phyloP scores from a whole-genome alignment of 2,888 invertebrate species.

The Acanthosepion esculentum region DNA sequence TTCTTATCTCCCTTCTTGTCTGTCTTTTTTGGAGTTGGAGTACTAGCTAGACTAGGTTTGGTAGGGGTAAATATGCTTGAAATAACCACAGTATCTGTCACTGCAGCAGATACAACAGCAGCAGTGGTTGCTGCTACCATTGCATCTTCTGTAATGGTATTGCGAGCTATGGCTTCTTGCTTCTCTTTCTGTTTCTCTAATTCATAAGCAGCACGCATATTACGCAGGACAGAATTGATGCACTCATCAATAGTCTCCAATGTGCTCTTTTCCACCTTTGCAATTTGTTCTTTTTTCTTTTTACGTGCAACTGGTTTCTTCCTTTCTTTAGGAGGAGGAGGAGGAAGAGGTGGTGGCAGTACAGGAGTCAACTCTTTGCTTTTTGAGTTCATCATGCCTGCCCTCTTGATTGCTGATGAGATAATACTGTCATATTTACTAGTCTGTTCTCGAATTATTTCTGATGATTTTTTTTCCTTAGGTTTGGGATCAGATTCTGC shows the following conservation, averaged over 20 bases:
- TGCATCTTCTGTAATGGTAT: background rate
- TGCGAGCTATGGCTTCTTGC: background rate
- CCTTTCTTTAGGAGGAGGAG: background rate
- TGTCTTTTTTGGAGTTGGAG: background rate
- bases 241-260: slow-evolving; percentile 48
- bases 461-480: slow-evolving; percentile 51
- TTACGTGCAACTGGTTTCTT: slow-evolving; percentile 35
- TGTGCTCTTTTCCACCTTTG: background rate
- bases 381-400: slow-evolving; percentile 51
- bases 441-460: slow-evolving; percentile 34
- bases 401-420: background rate
- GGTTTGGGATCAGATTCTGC: slow-evolving; percentile 53
- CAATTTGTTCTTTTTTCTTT: background rate
- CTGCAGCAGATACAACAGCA: background rate
- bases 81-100: background rate
- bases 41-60: background rate
- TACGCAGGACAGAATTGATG: slow-evolving; percentile 45
- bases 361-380: slow-evolving; percentile 41
- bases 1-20: slow-evolving; percentile 43
- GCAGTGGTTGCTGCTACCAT: slow-evolving; percentile 15
- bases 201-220: background rate
- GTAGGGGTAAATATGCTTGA: background rate
- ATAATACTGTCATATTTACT: slow-evolving; percentile 45
- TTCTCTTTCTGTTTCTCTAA: slow-evolving; percentile 6
- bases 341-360: background rate